A percentile compares a stretch with the other conserved stretches of the same genome.
Conservation (phyloP, 1,140 invertebrate genomes). For the Drosophila dunni region DNA sequence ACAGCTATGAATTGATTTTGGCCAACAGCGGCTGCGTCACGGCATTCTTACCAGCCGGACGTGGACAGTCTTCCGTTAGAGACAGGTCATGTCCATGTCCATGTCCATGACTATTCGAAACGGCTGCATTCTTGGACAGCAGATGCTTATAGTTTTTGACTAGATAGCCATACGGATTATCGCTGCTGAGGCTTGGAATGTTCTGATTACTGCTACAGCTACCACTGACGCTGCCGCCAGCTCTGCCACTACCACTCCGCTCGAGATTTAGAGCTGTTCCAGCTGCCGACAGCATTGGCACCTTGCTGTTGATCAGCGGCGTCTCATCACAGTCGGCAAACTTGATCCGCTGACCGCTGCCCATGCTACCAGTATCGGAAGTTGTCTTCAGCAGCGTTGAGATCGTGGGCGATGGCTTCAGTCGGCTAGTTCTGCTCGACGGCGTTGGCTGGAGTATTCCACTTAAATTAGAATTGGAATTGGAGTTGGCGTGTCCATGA, state of each 20-base stretch:
- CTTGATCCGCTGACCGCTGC: conserved; percentile 69
- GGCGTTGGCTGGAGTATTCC: conserved; percentile 68
- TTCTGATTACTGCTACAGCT: conserved; percentile 55
- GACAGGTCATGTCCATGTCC: conserved; percentile 23
- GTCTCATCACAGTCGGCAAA: conserved; percentile 62
- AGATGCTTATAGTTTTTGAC: conserved; percentile 70
- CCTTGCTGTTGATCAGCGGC: conserved; percentile 41
- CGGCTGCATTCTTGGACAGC: conserved; percentile 34
- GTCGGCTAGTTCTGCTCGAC: conserved; percentile 30
- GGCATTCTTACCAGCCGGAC: conserved; percentile 37
- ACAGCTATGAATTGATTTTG: conserved; percentile 79
- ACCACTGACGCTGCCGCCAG: conserved; percentile 1
- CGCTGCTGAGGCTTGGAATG: conserved; percentile 54
- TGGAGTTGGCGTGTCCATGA: conserved; percentile 50
- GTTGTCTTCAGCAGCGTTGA: conserved; percentile 66
- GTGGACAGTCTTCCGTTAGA: conserved; percentile 50
- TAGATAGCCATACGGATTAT: conserved; percentile 61
- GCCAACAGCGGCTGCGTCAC: conserved; percentile 78
- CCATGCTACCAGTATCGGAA: conserved; percentile 56
- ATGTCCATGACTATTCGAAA: conserved; percentile 47
- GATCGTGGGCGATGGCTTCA: conserved; percentile 77
- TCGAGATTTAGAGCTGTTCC: conserved; percentile 34
- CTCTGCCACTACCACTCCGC: conserved; percentile 41
- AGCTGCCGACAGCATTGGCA: conserved; percentile 11
- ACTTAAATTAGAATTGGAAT: conserved; percentile 77